Conservation (phyloP, 2,113 vertebrate species). For the Pluvianellus socialis region DNA sequence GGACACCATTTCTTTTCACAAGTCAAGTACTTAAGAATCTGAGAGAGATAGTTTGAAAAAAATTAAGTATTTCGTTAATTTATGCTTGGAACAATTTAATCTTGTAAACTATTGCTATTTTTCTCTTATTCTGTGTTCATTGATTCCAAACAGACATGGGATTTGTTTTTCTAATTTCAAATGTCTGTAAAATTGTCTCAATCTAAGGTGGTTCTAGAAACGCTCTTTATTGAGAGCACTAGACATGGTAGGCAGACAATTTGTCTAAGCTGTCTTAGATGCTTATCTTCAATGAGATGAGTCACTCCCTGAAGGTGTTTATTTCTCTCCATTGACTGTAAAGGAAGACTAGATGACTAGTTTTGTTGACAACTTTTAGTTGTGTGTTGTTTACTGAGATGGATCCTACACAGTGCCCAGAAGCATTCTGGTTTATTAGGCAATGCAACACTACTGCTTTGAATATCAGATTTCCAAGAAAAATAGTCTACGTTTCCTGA, state of each 20-base stretch:
- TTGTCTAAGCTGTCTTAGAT: neutral
- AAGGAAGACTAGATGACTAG: neutral
- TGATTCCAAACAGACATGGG: neutral
- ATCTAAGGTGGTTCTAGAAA: neutral
- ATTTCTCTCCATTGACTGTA: neutral
- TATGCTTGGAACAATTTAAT: neutral
- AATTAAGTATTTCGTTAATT: neutral
- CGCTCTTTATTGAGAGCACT: neutral
- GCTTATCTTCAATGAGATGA: neutral
- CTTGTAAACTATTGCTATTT: neutral
- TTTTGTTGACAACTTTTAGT: neutral
- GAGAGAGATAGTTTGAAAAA: neutral
- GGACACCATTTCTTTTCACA: neutral
- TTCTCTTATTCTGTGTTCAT: neutral
- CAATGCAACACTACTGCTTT: neutral
- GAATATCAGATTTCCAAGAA: neutral
- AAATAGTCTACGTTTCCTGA: neutral
- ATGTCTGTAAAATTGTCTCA: neutral
- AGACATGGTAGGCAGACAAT: neutral
- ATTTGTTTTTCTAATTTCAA: neutral
- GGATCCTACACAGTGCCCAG: neutral
- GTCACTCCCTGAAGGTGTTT: constrained; percentile 2
- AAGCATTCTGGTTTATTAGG: neutral
- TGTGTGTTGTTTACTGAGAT: neutral
- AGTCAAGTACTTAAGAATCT: neutral